phyloP scores from a whole-genome alignment of 2,797 vertebrate genomes.

The Danio jaintianensis region DNA sequence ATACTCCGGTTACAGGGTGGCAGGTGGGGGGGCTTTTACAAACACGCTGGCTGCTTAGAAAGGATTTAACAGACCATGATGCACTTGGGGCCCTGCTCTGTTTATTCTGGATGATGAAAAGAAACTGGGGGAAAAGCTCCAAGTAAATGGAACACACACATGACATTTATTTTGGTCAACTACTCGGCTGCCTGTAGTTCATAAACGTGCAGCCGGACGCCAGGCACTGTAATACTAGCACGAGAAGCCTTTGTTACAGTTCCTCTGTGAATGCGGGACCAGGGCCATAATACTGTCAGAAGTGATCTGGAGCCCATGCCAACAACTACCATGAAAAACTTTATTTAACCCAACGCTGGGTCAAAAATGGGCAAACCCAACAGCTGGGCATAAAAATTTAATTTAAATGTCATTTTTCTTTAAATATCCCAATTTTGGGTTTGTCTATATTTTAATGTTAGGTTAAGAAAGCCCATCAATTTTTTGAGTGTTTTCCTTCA shows the following conservation, averaged over 20 bases:
- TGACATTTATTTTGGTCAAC: conserved; percentile 57
- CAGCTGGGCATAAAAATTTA: too few relatives aligned
- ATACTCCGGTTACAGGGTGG: conserved; percentile 68
- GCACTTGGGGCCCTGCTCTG: conserved; percentile 57
- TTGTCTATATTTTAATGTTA: too few relatives aligned
- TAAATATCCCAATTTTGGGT: too few relatives aligned
- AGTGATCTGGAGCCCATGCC: conserved; percentile 9
- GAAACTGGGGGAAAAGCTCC: conserved; percentile 50
- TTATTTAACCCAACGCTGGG: too few relatives aligned
- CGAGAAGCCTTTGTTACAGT: conserved; percentile 43
- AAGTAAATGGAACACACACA: conserved; percentile 63
- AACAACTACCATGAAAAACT: conserved; percentile 1
- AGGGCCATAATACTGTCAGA: conserved; percentile 37
- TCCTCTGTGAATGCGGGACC: conserved; percentile 1
- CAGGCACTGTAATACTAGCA: conserved; percentile 51
- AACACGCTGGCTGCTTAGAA: conserved; percentile 56
- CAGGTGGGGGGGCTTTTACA: conserved; percentile 63
- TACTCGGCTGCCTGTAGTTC: conserved; percentile 52
- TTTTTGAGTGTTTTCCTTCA: too few relatives aligned
- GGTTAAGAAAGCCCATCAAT: too few relatives aligned
- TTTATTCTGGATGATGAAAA: conserved; percentile 62
- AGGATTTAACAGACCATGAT: conserved; percentile 59
- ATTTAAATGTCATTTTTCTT: too few relatives aligned
- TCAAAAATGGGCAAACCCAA: too few relatives aligned
- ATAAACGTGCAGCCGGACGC: conserved; percentile 50